These are phyloP conservation scores for Drosophila lutescens DNA, from an alignment of 2,888 invertebrate species.

Conservation along the genomic window DNA sequence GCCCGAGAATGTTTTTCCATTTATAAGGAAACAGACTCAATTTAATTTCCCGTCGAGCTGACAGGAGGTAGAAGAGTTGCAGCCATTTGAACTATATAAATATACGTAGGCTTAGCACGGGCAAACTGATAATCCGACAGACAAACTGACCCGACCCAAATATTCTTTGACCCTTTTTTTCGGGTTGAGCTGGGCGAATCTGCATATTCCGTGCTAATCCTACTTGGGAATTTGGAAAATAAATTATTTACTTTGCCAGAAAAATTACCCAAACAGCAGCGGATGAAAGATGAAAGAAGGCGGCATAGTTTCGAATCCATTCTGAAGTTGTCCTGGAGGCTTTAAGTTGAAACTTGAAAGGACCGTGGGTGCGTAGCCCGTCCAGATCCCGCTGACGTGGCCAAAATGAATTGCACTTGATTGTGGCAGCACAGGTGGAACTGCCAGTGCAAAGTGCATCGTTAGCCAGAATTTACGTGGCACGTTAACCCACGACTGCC, in stretches of 20 bases:
- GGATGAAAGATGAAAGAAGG: slow-evolving; percentile 7
- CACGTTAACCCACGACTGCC: slow-evolving; percentile 65
- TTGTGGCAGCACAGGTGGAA: slow-evolving; percentile 65
- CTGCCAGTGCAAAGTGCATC: slow-evolving; percentile 74
- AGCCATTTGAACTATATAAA: slow-evolving; percentile 56
- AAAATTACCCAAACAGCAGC: slow-evolving; percentile 51
- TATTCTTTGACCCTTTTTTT: slow-evolving; percentile 41
- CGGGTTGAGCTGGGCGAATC: slow-evolving; percentile 55
- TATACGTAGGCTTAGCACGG: slow-evolving; percentile 73
- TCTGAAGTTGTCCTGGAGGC: slow-evolving; percentile 24
- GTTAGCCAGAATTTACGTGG: slow-evolving; percentile 76
- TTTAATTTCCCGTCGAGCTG: slow-evolving; percentile 69
- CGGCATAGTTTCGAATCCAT: slow-evolving; percentile 37
- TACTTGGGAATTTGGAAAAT: slow-evolving; percentile 78
- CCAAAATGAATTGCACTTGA: slow-evolving; percentile 78
- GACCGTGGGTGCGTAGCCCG: slow-evolving; percentile 18
- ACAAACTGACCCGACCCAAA: slow-evolving; percentile 59
- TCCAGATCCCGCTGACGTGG: slow-evolving; percentile 60
- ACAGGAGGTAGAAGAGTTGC: slow-evolving; percentile 34
- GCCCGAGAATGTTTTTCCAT: slow-evolving; percentile 66
- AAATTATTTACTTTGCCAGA: slow-evolving; percentile 71
- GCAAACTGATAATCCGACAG: slow-evolving; percentile 68
- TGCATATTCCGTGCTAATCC: slow-evolving; percentile 79
- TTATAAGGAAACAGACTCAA: slow-evolving; percentile 71
- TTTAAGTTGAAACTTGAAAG: slow-evolving; percentile 26